Percentiles rank a stretch among this genome's conserved stretches.
Evolutionary conservation across 2,113 vertebrate genomes (phyloP).

Genomic region (Trogon surrucura): DNA sequence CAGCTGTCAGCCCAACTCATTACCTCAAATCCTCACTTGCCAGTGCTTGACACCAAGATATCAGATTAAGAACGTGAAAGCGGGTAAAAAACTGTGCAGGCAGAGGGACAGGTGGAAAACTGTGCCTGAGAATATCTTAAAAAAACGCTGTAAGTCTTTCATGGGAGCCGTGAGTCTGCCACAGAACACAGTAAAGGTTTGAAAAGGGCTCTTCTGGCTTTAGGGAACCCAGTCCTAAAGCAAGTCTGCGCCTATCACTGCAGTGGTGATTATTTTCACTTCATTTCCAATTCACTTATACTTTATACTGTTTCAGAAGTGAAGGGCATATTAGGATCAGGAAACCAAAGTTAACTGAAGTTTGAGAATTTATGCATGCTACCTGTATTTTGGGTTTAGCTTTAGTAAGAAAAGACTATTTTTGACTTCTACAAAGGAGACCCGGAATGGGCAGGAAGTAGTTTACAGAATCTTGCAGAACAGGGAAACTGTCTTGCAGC

Average conservation of each 20-base stretch:
- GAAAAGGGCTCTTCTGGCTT: neutral
- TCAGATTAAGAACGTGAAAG: neutral
- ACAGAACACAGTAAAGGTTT: neutral
- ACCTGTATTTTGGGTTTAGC: neutral
- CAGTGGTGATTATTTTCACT: neutral
- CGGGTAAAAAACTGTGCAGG: neutral
- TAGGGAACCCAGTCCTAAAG: neutral
- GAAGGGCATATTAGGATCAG: neutral
- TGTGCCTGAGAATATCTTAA: neutral
- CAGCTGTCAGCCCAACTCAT: neutral
- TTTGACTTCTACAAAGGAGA: neutral
- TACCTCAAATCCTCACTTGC: neutral
- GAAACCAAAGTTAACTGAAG: neutral
- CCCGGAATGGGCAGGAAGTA: neutral
- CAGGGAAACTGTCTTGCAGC: neutral
- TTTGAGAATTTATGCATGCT: neutral
- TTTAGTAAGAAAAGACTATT: neutral
- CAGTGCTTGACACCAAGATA: neutral
- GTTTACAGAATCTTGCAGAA: neutral
- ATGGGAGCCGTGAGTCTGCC: neutral
- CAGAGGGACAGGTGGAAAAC: conserved; percentile 9
- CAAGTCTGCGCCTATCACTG: neutral
- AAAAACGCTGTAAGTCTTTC: neutral
- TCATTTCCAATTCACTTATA: neutral
- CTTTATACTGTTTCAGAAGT: neutral